A percentile compares a stretch with the other conserved stretches of the same genome.
Evolutionary conservation across 1,140 invertebrate species (phyloP).

Genomic region (Drosophila tsacasi): DNA sequence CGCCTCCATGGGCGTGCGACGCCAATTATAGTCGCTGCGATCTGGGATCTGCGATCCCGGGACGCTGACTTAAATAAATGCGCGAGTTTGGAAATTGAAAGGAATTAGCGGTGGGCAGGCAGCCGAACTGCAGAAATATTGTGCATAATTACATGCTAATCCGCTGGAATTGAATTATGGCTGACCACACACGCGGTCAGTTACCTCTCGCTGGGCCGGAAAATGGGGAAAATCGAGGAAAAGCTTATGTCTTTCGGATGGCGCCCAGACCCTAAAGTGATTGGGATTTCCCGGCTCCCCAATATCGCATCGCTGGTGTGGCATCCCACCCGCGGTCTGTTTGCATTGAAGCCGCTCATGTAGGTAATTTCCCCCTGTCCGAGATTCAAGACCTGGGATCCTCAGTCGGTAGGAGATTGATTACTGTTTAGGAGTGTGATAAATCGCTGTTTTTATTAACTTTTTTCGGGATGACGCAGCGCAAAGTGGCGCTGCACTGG

Average conservation of each 20-base stretch:
- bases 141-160: conserved; percentile 82
- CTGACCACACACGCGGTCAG: conserved; percentile 40
- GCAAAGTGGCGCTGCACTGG: conserved; percentile 24
- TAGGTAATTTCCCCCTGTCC: conserved; percentile 62
- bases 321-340: conserved; percentile 61
- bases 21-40: conserved; percentile 65
- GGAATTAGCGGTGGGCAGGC: conserved; percentile 64
- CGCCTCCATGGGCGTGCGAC: conserved; percentile 58
- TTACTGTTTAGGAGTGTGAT: conserved; percentile 82
- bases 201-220: conserved; percentile 13
- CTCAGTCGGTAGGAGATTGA: conserved; percentile 65
- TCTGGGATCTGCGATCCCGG: conserved; percentile 25
- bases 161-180: conserved; percentile 56
- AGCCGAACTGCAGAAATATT: conserved; percentile 67
- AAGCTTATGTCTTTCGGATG: conserved; percentile 10
- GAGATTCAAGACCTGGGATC: conserved; percentile 1
- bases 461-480: conserved; percentile 77
- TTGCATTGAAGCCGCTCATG: conserved; percentile 75
- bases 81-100: conserved; percentile 79
- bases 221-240: background rate
- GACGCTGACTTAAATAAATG: conserved; percentile 80
- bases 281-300: conserved; percentile 18
- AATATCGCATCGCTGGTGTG: conserved; percentile 5
- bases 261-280: conserved; percentile 14
- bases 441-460: conserved; percentile 84